Evolutionary conservation across 2,888 invertebrate genomes (phyloP).

Genomic region (Mythimna vitellina): DNA sequence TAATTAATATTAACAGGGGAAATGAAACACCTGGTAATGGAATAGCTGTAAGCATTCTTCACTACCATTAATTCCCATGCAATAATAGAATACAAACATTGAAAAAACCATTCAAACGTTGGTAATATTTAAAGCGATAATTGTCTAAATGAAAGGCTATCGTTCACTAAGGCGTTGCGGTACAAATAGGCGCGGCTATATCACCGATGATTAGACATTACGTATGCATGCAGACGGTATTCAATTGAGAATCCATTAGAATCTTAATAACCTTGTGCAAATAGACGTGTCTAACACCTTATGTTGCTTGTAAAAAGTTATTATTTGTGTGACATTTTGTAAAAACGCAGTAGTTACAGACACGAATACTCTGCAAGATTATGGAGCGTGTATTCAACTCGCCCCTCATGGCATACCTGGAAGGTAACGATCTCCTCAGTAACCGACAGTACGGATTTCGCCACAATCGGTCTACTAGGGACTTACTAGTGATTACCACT

Average conservation of each 20-base stretch:
- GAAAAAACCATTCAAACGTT: slow-evolving; percentile 29
- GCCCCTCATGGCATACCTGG: too few relatives aligned
- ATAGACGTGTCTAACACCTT: slow-evolving; percentile 55
- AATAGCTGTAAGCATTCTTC: slow-evolving; percentile 9
- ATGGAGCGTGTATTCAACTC: too few relatives aligned
- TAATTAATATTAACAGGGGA: slow-evolving; percentile 46
- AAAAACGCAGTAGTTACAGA: not conserved
- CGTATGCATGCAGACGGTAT: slow-evolving; percentile 45
- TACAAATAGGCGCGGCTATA: slow-evolving; percentile 18
- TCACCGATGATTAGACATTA: slow-evolving; percentile 51
- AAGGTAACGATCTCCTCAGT: too few relatives aligned
- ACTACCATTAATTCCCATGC: slow-evolving; percentile 12
- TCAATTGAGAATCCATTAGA: slow-evolving; percentile 57
- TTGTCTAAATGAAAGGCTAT: slow-evolving; percentile 53
- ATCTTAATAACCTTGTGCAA: slow-evolving; percentile 49
- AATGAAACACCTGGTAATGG: slow-evolving; percentile 34
- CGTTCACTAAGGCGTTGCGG: slow-evolving; percentile 38
- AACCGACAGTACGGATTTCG: too few relatives aligned
- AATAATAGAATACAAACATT: slow-evolving; percentile 20
- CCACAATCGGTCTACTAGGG: too few relatives aligned
- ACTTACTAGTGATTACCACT: too few relatives aligned
- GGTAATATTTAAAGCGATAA: slow-evolving; percentile 47
- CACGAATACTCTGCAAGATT: too few relatives aligned
- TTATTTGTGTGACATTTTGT: slow-evolving; percentile 33
- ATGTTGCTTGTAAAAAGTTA: slow-evolving; percentile 47